Base-by-base conservation (phyloP, 2,888 invertebrate species). In the Myopa tessellatipennis region DNA sequence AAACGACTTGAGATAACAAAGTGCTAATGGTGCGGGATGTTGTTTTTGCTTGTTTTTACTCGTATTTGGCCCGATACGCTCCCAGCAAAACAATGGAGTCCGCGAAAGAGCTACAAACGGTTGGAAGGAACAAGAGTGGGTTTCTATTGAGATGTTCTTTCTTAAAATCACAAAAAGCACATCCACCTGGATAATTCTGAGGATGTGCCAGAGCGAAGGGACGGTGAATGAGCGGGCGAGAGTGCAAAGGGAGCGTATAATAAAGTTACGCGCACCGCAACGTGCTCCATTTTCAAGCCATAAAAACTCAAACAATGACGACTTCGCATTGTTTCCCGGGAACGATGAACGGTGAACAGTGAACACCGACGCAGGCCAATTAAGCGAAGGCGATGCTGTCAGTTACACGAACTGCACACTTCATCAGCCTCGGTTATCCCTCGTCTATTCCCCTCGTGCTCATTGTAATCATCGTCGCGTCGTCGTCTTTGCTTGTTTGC, bases 1-100 rank as follows among this genome's bases (percentile, higher is more conserved):
- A 68, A 68, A 75, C 68, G 69, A 60, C 68, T 75, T 75, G 69
- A 75, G 75, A 75, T 75, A 75, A 75, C 69, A 75, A 75, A 75
- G 68, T 75, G 75, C 68, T 69, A 69, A 69, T 45, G 68, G 60
- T 14, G 12, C 58, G 18, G 40, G 58, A 55, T 60, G 40, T 52
- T 68, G n/a, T 65, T 50, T 26, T 26, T n/a, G 55, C 58, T 3
- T 72, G 52, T 69, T 69, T 69, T 52, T 16, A n/a, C n/a, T n/a
- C n/a, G n/a, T n/a, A 36, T 70, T 70, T 55, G 7, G 16, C 34
- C 36, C 72, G 36, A 36, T 60, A 14, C 34, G 55, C 60, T 40
- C 26, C 8, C 40, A 36, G 40, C 60, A 60, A 18, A 34, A 10
- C 34, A 72, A 18, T n/a, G 58, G 36, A 58, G 36, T 0, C 1